Conservation (phyloP, 2,797 vertebrate genomes). For the Sciurus vulgaris region DNA sequence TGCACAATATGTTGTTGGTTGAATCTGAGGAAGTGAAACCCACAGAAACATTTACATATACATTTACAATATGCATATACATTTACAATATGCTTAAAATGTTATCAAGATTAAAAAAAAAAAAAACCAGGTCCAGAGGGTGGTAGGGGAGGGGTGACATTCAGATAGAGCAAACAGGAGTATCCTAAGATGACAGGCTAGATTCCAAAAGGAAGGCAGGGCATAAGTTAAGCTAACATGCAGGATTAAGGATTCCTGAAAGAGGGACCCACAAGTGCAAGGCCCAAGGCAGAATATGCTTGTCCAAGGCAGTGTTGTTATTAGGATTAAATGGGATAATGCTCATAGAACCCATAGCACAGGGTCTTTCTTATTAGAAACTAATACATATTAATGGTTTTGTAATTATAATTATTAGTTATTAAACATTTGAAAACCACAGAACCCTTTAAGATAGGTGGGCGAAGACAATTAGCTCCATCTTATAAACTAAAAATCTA, state of each 20-base stretch:
- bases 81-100: not conserved
- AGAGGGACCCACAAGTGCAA: not conserved
- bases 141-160: not conserved
- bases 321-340: conserved; percentile 15
- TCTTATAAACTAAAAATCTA: not conserved
- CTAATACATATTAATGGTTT: not conserved
- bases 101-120: not conserved
- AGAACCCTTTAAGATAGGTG: not conserved
- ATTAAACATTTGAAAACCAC: not conserved
- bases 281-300: not conserved
- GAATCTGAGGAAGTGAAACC: not conserved
- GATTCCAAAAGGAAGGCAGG: not conserved
- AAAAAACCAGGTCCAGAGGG: not conserved
- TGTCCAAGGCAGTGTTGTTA: not conserved
- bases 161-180: not conserved
- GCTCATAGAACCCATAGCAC: not conserved
- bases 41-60: no score
- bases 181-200: not conserved
- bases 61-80: not conserved
- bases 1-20: no score
- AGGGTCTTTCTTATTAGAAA: not conserved
- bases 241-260: not conserved
- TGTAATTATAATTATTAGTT: not conserved
- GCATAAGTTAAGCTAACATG: not conserved
- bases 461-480: not conserved